Conservation (phyloP, 2,113 vertebrate genomes). For the Lepus europaeus region DNA sequence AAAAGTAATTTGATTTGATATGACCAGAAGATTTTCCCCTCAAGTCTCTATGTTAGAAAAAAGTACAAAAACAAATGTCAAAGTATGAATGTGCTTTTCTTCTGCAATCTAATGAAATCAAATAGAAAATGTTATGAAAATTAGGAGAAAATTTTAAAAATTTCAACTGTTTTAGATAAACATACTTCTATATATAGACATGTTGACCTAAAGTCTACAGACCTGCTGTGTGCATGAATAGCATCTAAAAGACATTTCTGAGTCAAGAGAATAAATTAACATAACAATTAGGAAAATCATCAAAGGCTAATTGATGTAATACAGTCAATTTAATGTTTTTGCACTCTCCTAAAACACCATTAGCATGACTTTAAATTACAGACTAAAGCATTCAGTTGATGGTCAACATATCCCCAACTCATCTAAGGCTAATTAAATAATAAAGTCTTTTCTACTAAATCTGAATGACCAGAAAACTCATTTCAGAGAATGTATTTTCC, state of each 20-base stretch:
- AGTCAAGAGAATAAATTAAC: slow-evolving; percentile 9
- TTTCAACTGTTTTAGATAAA: slow-evolving; percentile 47
- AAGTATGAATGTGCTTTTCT: background rate
- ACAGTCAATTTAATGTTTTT: slow-evolving; percentile 15
- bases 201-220: background rate
- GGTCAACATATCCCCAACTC: background rate
- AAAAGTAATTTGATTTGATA: background rate
- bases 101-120: slow-evolving; percentile 24
- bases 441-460: slow-evolving; percentile 32
- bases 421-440: slow-evolving; percentile 34
- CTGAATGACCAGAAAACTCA: slow-evolving; percentile 17
- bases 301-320: background rate
- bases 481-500: background rate
- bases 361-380: slow-evolving; percentile 7
- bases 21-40: background rate
- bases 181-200: background rate
- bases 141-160: background rate
- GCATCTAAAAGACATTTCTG: slow-evolving; percentile 22
- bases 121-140: slow-evolving; percentile 34
- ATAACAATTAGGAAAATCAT: slow-evolving; percentile 49
- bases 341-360: slow-evolving; percentile 8
- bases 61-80: background rate
- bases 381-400: slow-evolving; percentile 26
- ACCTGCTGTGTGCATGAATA: background rate
- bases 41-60: background rate